Evolutionary conservation across 2,113 vertebrate genomes (phyloP), one percentile per base, ranked within the genome.

Genomic region (Okapia johnstoni): DNA sequence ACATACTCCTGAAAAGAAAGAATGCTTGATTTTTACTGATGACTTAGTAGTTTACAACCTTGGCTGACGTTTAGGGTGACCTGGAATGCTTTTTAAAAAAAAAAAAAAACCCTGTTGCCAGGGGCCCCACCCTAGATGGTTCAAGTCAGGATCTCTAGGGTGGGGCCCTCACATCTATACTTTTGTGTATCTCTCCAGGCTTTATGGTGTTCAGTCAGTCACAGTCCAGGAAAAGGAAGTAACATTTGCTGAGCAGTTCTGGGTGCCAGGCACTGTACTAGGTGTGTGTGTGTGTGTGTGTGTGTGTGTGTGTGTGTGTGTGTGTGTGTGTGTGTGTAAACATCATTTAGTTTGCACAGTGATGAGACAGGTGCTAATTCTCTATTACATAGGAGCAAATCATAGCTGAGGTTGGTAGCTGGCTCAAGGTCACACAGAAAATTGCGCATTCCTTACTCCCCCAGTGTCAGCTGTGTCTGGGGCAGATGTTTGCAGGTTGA

Each of bases 401-500:
- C 73, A 0, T n/a, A 33, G 66, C 11, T 60, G 52, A 61, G 85
- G 83, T 50, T 13, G 84, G 30, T 58, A 46, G n/a, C 60, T 90
- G 86, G 90, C 33, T 76, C 85, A 95, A 97, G 97, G 92, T 95
- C 96, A 87, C 14, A 8, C 6, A 28, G 57, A 63, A 96, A 83
- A 57, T 16, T 12, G 16, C 36, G 17, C 55, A 6, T 0, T 54
- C 6, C 16, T 25, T 2, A 26, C 40, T 52, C 26, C 17, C 17
- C 6, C 26, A 43, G n/a, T 54, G 92, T 76, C 57, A 33, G 7
- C 26, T 84, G 46, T 61, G n/a, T 52, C 66, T 33, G 33, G 28
- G 23, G 60, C 54, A 85, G 48, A 88, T 15, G 28, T 85, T 40
- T 88, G 88, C 36, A 73, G 70, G 61, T 16, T 50, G 14, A 83